Percentiles rank a stretch among this genome's conserved stretches.
These are phyloP conservation scores for Noctua fimbriata DNA, from an alignment of 2,888 invertebrate genomes.

Conservation along the genomic window DNA sequence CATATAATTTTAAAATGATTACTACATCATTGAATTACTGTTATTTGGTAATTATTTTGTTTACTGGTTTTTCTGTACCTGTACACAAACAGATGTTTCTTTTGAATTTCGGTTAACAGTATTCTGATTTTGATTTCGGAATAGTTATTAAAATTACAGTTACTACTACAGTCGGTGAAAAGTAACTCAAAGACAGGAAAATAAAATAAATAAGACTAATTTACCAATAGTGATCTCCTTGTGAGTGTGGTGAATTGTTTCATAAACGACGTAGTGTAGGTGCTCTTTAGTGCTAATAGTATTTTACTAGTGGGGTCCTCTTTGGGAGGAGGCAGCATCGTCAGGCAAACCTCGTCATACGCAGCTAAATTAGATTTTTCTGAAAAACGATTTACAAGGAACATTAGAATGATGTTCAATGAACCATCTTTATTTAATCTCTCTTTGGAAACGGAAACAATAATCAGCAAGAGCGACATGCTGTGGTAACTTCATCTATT, in stretches of 20 bases:
- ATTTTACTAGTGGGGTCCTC: slow-evolving; percentile 85
- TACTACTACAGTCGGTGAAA: too few species aligned
- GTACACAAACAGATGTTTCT: background rate
- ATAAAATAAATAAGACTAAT: slow-evolving; percentile 43
- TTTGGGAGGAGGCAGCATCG: slow-evolving; percentile 82
- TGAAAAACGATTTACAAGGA: slow-evolving; percentile 63
- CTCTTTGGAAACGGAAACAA: background rate
- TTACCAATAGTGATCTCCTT: slow-evolving; percentile 84
- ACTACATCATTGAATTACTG: slow-evolving; percentile 12
- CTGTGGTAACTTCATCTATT: background rate
- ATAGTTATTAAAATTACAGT: background rate
- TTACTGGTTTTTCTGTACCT: slow-evolving; percentile 10
- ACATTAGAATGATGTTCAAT: background rate
- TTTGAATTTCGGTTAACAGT: background rate
- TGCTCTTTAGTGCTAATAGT: slow-evolving; percentile 83
- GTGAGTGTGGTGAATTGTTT: slow-evolving; percentile 85
- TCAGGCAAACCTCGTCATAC: slow-evolving; percentile 80
- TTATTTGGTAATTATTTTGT: background rate
- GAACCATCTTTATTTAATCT: background rate
- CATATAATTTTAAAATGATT: slow-evolving; percentile 29
- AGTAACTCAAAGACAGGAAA: background rate
- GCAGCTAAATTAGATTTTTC: slow-evolving; percentile 77
- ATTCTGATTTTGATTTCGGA: background rate
- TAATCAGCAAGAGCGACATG: background rate
- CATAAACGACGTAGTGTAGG: slow-evolving; percentile 85